Base-by-base conservation (phyloP, 2,888 invertebrate genomes). In the Tinea pellionella region DNA sequence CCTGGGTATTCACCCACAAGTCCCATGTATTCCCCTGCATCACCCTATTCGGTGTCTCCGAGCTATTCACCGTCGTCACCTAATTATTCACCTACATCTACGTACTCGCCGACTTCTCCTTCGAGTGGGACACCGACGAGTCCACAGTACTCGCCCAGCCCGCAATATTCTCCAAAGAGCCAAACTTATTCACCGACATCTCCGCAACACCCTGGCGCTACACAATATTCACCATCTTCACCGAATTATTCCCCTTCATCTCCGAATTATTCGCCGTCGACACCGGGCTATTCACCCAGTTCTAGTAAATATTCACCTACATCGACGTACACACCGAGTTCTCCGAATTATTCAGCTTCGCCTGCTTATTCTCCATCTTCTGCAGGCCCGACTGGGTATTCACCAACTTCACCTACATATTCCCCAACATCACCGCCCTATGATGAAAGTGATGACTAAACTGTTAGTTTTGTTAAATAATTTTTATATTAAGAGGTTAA, bases 111-210 rank as follows among this genome's bases (percentile, higher is more conserved):
- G 3, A 93, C 94, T 0, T 93, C 93, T 1, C 96, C 96, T 0
- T 93, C 94, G 0, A 91, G 94, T 63, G 92, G 94, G 60, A 93
- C 93, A 67, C 96, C 96, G 0, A 92, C 92, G 0, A 94, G 94
- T 63, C 96, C 96, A 0, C 93, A 92, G 67, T 96, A 96, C 77
- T 92, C 94, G 1, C 96, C 96, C 1, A 94, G 92, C 65, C 94
- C 93, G 0, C 91, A 89, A 71, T 94, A 94, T 72, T 94, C 95
- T 0, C 94, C 95, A 0, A 92, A 94, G 62, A 89, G 92, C 69
- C 91, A 95, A 30, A 88, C 90, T 8, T 92, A 92, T 68, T 90
- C 93, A 2, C 94, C 95, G 0, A 90, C 90, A 29, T 89, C 90
- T 29, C 92, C 92, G 1, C 92, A 91, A 61, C 93, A 93, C 68